Conservation (phyloP, 2,888 invertebrate species). For the Melipona beecheii region DNA sequence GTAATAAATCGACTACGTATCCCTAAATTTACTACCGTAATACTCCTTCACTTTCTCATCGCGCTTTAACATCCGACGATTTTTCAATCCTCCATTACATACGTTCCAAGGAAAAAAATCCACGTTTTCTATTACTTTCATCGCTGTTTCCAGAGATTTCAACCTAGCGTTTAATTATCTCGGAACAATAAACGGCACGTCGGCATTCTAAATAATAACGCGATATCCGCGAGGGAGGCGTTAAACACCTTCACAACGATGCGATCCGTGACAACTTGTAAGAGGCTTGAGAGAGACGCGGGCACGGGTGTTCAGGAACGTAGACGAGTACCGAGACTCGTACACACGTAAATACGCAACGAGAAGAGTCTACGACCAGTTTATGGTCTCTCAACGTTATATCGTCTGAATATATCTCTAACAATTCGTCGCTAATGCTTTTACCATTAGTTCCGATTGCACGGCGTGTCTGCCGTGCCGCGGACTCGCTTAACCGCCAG, state of each 20-base stretch:
- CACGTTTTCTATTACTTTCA: background rate
- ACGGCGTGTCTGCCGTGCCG: conserved; percentile 45
- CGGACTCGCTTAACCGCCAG: conserved; percentile 43
- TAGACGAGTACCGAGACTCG: background rate
- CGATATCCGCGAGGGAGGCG: conserved; percentile 4
- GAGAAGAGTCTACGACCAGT: conserved; percentile 79
- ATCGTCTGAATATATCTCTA: conserved; percentile 80
- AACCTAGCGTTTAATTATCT: background rate
- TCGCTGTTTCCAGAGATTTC: background rate
- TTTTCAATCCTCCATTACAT: background rate
- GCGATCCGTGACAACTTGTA: conserved; percentile 21
- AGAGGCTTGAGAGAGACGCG: conserved; percentile 17
- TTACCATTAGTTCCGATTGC: conserved; percentile 80
- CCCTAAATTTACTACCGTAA: too few species aligned
- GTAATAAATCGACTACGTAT: too few species aligned
- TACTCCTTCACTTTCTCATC: background rate
- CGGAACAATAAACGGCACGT: background rate
- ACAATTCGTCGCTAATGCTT: conserved; percentile 82
- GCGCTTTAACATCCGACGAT: background rate
- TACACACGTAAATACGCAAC: conserved; percentile 71
- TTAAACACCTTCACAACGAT: conserved; percentile 26
- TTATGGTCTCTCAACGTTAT: conserved; percentile 82
- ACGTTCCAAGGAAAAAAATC: background rate
- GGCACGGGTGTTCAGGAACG: conserved; percentile 45
- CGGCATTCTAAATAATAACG: background rate